phyloP scores from a whole-genome alignment of 2,113 vertebrate genomes.

The Plectropomus leopardus region DNA sequence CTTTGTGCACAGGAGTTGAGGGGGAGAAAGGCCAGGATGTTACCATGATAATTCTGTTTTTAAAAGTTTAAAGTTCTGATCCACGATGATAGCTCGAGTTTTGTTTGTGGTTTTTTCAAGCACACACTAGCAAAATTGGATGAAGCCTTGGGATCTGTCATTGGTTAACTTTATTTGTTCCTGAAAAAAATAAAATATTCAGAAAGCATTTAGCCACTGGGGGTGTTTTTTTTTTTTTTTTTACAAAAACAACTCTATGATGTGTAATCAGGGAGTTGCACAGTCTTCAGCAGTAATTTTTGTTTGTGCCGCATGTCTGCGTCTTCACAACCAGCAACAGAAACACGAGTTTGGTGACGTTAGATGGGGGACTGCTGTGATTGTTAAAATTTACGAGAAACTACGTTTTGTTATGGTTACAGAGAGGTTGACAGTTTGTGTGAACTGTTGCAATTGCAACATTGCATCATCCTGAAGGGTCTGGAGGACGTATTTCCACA shows the following conservation, averaged over 20 bases:
- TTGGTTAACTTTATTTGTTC: not conserved
- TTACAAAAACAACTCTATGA: not conserved
- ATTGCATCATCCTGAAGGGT: too few relatives aligned
- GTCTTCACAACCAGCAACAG: too few relatives aligned
- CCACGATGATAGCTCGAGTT: not conserved
- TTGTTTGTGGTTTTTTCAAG: not conserved
- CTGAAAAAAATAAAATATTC: not conserved
- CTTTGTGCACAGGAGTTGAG: not conserved
- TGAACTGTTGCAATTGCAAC: too few relatives aligned
- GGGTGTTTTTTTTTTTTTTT: too few relatives aligned
- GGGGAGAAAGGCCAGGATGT: not conserved
- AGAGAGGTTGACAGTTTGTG: too few relatives aligned
- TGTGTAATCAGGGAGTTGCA: too few relatives aligned
- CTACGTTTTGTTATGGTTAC: too few relatives aligned
- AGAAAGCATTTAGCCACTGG: not conserved
- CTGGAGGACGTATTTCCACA: not conserved
- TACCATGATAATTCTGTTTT: not conserved
- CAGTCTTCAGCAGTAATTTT: too few relatives aligned
- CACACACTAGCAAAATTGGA: not conserved
- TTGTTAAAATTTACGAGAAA: too few relatives aligned
- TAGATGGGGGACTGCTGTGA: too few relatives aligned
- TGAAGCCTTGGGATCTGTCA: not conserved
- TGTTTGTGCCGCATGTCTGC: too few relatives aligned
- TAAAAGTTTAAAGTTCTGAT: not conserved
- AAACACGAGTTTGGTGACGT: too few relatives aligned